Conservation (phyloP, 1,140 invertebrate genomes). For the Cotesia chilonis region DNA sequence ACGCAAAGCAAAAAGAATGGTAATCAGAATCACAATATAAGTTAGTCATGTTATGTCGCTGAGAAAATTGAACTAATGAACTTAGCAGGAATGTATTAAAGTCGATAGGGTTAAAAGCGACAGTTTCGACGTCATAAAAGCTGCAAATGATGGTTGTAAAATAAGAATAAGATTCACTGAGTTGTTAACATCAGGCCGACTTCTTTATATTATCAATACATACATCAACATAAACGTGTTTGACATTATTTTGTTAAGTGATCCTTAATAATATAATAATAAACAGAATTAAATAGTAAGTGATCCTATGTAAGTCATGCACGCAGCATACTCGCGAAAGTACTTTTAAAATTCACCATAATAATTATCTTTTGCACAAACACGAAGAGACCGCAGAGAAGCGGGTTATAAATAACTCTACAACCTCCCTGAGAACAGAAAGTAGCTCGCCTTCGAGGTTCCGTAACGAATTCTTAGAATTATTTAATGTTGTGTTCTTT, state of each 20-base stretch:
- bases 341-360: slow-evolving; percentile 31
- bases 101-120: background rate
- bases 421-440: slow-evolving; percentile 63
- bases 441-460: slow-evolving; percentile 62
- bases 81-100: background rate
- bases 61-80: too few relatives aligned
- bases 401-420: slow-evolving; percentile 57
- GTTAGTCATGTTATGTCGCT: too few relatives aligned
- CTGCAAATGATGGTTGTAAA: background rate
- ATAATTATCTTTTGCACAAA: slow-evolving; percentile 48
- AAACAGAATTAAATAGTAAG: background rate
- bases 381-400: slow-evolving; percentile 25
- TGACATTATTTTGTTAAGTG: slow-evolving; percentile 7
- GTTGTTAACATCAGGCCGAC: background rate
- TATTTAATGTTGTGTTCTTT: slow-evolving; percentile 52
- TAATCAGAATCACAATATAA: too few relatives aligned
- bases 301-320: slow-evolving; percentile 1
- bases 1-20: too few relatives aligned
- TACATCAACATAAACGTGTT: background rate
- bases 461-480: slow-evolving; percentile 62
- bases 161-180: background rate
- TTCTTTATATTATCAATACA: background rate
- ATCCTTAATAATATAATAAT: background rate
- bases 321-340: background rate
- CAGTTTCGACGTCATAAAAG: background rate